These are phyloP conservation scores for Microcebus ravelobensis DNA, from an alignment of 2,113 vertebrate genomes.

Conservation along the genomic window DNA sequence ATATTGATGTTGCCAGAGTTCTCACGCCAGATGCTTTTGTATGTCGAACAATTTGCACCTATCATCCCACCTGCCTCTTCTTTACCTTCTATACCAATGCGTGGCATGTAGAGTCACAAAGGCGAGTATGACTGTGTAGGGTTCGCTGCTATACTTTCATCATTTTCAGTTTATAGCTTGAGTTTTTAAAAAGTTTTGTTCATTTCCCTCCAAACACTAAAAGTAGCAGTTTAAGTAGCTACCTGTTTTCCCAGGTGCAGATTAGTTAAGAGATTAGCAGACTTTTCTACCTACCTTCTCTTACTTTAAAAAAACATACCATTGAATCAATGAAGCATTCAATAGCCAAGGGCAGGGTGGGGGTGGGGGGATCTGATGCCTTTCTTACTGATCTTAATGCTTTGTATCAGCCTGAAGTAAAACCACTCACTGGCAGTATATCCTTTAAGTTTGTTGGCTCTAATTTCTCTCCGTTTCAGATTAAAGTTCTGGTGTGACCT, in stretches of 20 bases:
- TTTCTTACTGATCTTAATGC: background rate
- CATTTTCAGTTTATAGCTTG: background rate
- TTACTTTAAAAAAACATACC: background rate
- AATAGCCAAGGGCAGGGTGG: too few relatives aligned
- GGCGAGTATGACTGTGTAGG: constrained; percentile 62
- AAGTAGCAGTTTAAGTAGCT: background rate
- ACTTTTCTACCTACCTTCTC: background rate
- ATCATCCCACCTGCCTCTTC: constrained; percentile 85
- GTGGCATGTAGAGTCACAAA: constrained; percentile 72
- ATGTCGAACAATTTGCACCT: constrained; percentile 84
- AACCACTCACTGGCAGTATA: background rate
- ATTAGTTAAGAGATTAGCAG: background rate
- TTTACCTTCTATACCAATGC: constrained; percentile 83
- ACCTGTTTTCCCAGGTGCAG: background rate
- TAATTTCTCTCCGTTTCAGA: background rate
- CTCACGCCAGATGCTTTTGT: constrained; percentile 77
- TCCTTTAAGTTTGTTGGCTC: background rate
- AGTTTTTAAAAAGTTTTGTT: background rate
- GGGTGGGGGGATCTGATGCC: background rate
- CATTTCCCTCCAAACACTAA: background rate
- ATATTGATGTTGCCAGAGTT: constrained; percentile 75
- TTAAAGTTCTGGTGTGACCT: background rate
- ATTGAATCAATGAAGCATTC: background rate
- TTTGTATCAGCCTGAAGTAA: background rate
- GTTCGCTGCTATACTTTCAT: accelerated